Evolutionary conservation across 2,797 vertebrate genomes (phyloP).

Genomic region (Morelia viridis): DNA sequence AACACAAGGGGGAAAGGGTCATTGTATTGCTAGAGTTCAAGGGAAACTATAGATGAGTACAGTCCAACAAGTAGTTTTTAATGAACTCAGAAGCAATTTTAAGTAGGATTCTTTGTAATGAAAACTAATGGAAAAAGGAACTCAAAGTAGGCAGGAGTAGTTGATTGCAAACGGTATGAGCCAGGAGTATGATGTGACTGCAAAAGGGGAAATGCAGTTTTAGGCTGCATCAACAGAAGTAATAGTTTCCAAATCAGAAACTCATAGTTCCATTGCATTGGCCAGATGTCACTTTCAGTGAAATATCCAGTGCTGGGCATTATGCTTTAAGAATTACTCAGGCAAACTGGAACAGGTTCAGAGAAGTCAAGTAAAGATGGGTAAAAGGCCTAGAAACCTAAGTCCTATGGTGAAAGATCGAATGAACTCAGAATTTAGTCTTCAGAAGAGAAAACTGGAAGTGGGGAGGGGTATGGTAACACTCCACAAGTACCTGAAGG

Average conservation of each 20-base stretch:
- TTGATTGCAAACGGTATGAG: neutral
- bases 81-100: neutral
- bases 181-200: neutral
- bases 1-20: neutral
- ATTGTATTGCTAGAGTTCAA: neutral
- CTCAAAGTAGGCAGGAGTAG: neutral
- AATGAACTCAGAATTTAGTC: too few species aligned
- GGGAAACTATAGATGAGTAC: neutral
- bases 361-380: neutral
- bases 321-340: neutral
- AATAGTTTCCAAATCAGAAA: neutral
- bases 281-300: neutral
- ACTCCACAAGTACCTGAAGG: too few species aligned
- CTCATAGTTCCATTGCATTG: neutral
- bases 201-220: neutral
- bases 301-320: neutral
- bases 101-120: neutral
- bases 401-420: too few species aligned
- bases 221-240: neutral
- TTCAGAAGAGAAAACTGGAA: too few species aligned
- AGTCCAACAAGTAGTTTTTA: neutral
- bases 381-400: too few species aligned
- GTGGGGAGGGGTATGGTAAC: too few species aligned
- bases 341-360: neutral
- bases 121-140: neutral